Base-by-base conservation (phyloP, 2,797 vertebrate species). In the Falco rusticolus region DNA sequence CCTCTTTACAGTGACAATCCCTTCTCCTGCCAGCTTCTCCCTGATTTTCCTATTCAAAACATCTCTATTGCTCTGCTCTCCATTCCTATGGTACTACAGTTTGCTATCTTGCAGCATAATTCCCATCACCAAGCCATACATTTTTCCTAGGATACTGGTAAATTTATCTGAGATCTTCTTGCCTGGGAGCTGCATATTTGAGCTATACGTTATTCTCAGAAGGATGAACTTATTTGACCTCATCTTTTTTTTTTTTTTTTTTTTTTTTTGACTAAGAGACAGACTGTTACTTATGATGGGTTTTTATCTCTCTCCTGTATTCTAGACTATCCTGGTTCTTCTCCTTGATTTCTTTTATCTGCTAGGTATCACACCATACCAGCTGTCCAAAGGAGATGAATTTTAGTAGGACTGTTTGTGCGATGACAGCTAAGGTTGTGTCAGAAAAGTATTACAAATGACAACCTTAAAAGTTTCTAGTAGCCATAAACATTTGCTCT, bases 301-400 rank as follows among this genome's bases (percentile, higher is more conserved):
- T 64, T 89, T 72, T 89, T 79, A 60, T 57, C 65, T 90, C 65
- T 4, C 21, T 85, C 22, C 39, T 80, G 21, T 84, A 60, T 68
- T 84, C 68, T 70, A 66, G 64, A 24, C n/a, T 59, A 33, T 34
- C 37, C 29, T 70, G 34, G 4, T 71, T 74, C 11, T 66, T 83
- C 66, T 45, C 31, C 65, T 83, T 59, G 43, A 60, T 89, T 93
- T 92, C 65, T 88, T 94, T 84, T 84, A 89, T 87, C 85, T 84
- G 74, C 26, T 72, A 81, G 39, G 51, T 79, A 83, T 87, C 85
- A 66, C 69, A 76, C n/a, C 29, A 41, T 39, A 54, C 72, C 76
- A 93, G 72, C 53, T 89, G 92, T 76, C 66, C 82, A 80, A 57
- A 60, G 77, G 53, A 95, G 61, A 66, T 63, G 86, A 72, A 88